Evolutionary conservation across 2,888 invertebrate species (phyloP), one percentile per base, ranked within the genome.

Genomic region (Dinocampus coccinellae): DNA sequence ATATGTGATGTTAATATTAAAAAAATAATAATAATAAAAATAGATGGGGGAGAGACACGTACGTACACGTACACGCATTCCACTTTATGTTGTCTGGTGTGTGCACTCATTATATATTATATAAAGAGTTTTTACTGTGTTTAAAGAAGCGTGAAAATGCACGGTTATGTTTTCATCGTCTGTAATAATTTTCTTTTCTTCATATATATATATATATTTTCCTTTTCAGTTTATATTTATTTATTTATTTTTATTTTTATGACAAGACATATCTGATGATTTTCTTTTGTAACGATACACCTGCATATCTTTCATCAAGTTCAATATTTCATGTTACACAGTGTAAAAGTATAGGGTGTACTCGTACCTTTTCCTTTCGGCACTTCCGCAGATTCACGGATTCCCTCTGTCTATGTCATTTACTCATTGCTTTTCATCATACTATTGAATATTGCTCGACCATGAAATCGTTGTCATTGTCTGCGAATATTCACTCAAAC

Each of bases 111-210:
- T 39, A 39, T 39, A 3, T 39, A 3, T 13, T 39, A 39, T 39
- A n/a, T 13, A 1, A 39, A 39, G 26, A 26, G 16, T 47, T 42
- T 16, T 63, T 10, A 13, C 24, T 13, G 36, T 68, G 68, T 36
- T 68, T 68, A 68, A 68, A 68, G 42, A 60, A 34, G 39, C 68
- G 60, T 68, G 47, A 58, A 68, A 68, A 11, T 26, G 36, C 60
- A 39, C 42, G 60, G 39, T 60, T 68, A 33, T 60, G 47, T 20
- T 47, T 61, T 52, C 47, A 11, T 61, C 55, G 11, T 16, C 7
- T 29, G 3, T 29, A 29, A 4, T 29, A 29, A 29, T 29, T 29
- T 29, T 4, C 29, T 29, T 7, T 29, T 29, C 7, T 4, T 29
- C 7, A 29, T 29, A 29, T 29, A 13, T 52, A 47, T 20, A 33